Evolutionary conservation across 2,113 vertebrate species (phyloP).

Genomic region (Synchiropus splendidus): DNA sequence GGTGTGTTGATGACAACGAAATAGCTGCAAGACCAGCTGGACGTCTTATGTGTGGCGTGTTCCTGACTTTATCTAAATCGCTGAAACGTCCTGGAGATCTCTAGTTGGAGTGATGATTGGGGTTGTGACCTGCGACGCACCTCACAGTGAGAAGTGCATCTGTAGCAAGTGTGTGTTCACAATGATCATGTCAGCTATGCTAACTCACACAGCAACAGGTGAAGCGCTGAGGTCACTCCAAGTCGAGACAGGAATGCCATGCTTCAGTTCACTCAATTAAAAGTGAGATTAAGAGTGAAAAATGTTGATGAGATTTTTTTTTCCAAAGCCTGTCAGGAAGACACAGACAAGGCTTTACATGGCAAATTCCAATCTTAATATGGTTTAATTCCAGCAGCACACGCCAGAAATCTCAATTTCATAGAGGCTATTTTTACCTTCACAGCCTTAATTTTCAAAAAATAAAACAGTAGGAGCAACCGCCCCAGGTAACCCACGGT

Average conservation of each 20-base stretch:
- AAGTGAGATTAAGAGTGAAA: slow-evolving; percentile 14
- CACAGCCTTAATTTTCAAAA: no score
- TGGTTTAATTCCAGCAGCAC: neutral
- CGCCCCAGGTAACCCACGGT: no score
- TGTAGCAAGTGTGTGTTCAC: no score
- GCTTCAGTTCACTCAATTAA: slow-evolving; percentile 31
- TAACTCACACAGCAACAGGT: no score
- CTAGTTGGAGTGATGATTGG: slow-evolving; percentile 21
- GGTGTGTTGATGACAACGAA: neutral
- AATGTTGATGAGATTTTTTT: neutral
- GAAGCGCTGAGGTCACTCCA: neutral
- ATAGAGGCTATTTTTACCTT: no score
- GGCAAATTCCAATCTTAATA: neutral
- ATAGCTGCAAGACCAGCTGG: slow-evolving; percentile 1
- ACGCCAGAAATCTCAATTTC: no score
- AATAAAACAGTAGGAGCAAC: no score
- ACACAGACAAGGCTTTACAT: neutral
- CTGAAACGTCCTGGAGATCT: neutral
- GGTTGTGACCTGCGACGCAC: slow-evolving; percentile 18
- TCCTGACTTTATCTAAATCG: no score
- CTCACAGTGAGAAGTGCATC: slow-evolving; percentile 13
- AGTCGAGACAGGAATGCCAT: slow-evolving; percentile 19
- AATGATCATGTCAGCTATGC: no score
- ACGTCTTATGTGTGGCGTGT: slow-evolving; percentile 3
- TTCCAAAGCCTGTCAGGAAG: no score